Conservation (phyloP, 1,140 invertebrate genomes). For the Lucilia sericata region DNA sequence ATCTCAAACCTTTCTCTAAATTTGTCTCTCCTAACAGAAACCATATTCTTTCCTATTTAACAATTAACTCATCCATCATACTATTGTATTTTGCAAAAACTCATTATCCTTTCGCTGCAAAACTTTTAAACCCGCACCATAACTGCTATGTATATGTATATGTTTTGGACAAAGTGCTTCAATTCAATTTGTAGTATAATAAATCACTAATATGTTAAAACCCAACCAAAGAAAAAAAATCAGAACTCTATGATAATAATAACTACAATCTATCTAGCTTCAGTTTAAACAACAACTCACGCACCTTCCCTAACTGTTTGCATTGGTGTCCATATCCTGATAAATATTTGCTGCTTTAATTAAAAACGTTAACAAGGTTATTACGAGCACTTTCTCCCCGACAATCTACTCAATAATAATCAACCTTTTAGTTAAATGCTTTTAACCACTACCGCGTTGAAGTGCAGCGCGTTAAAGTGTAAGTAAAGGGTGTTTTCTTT, state of each 20-base stretch:
- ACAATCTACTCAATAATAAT: background rate
- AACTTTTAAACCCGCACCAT: background rate
- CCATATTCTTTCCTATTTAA: background rate
- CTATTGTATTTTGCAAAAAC: background rate
- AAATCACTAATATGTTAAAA: conserved; percentile 31
- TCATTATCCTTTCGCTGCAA: conserved; percentile 31
- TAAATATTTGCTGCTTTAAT: conserved; percentile 41
- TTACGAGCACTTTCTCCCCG: conserved; percentile 16
- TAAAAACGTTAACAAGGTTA: conserved; percentile 44
- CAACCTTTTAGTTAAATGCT: conserved; percentile 40
- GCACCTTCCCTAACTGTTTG: background rate
- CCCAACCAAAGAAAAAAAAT: background rate
- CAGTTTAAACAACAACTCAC: no score
- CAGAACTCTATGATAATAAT: conserved; percentile 4
- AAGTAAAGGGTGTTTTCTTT: background rate
- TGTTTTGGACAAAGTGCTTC: conserved; percentile 23
- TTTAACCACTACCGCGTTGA: conserved; percentile 20
- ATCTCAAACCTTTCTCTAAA: no score
- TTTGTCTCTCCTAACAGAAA: no score
- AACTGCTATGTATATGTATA: background rate
- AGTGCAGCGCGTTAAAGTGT: background rate
- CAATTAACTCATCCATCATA: conserved; percentile 29
- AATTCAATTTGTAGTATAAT: conserved; percentile 41
- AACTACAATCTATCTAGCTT: background rate
- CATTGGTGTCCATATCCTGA: conserved; percentile 18